Percentiles rank a stretch among this genome's conserved stretches.
phyloP scores from a whole-genome alignment of 2,888 invertebrate genomes.

The Pristionchus exspectatus region DNA sequence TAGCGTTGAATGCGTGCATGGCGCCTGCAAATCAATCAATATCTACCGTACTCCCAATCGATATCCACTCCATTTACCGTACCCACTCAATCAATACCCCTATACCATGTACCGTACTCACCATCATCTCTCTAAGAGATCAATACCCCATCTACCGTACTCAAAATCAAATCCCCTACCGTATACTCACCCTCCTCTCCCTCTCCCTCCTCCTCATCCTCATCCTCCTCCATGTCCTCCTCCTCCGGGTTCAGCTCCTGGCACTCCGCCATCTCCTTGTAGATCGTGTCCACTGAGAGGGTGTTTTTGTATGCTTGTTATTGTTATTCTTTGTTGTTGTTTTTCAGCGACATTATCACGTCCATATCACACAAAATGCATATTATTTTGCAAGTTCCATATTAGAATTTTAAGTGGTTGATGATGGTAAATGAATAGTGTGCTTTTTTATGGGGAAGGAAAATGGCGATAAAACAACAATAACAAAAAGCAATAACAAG shows the following conservation, averaged over 20 bases:
- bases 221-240: constrained; percentile 82
- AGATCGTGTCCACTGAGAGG: constrained; percentile 84
- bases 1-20: background rate
- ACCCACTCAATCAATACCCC: background rate
- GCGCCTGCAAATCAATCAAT: background rate
- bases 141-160: too few relatives aligned
- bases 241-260: constrained; percentile 90
- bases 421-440: too few relatives aligned
- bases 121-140: too few relatives aligned
- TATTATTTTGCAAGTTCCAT: background rate
- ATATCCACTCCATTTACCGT: background rate
- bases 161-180: too few relatives aligned
- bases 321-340: background rate
- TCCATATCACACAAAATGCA: background rate
- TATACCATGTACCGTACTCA: too few relatives aligned
- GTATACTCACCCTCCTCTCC: background rate
- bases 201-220: constrained; percentile 54
- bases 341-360: background rate
- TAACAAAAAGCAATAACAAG: background rate
- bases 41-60: background rate
- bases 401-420: too few relatives aligned
- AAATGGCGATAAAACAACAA: background rate
- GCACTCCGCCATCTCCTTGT: constrained; percentile 87
- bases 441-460: too few relatives aligned
- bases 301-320: background rate